Base-by-base conservation (phyloP, 2,888 invertebrate genomes). In the Uropetala carovei region DNA sequence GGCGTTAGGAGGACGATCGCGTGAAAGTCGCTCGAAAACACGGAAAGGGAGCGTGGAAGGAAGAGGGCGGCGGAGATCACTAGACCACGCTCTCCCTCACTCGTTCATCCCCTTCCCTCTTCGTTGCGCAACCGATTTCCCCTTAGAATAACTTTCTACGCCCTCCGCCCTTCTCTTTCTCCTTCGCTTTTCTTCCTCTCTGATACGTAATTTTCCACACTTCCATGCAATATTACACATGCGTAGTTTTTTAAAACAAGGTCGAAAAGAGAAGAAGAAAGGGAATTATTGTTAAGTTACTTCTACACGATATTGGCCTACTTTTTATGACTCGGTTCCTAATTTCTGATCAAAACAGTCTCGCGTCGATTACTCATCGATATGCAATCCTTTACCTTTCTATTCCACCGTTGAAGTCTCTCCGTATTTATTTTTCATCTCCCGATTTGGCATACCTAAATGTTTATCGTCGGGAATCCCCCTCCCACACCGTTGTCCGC, bases 61-160 rank as follows among this genome's bases (percentile, higher is more conserved):
- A 68, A 68, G 10, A 68, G 75, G 75, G 13, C 27, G 22, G 75
- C 10, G 75, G 11, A 75, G 75, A 75, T 75, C 75, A 11, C 75
- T 27, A 75, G 75, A 18, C 75, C 22, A 68, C n/a, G n/a, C n/a
- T 18, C 68, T 68, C 68, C 68, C 18, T 68, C 75, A 22, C 27
- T 27, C 75, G 3, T 14, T 22, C 22, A 43, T 43, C 68, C 22
- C n/a, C 22, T 22, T 68, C 75, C 27, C 27, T 75, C 75, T 75
- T 75, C 5, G 75, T 75, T 75, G 75, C 75, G 75, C 27, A 22
- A 75, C 27, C 75, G 75, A 75, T 75, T 75, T 75, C 75, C 75
- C 75, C 27, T 75, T 75, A 22, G 75, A 27, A 75, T 75, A 75
- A 75, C 75, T 75, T 75, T 75, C 75, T 75, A 14, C 75, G 13